Evolutionary conservation across 2,888 invertebrate species (phyloP), one percentile per base, ranked within the genome.

Genomic region (Zaprionus obscuricornis): DNA sequence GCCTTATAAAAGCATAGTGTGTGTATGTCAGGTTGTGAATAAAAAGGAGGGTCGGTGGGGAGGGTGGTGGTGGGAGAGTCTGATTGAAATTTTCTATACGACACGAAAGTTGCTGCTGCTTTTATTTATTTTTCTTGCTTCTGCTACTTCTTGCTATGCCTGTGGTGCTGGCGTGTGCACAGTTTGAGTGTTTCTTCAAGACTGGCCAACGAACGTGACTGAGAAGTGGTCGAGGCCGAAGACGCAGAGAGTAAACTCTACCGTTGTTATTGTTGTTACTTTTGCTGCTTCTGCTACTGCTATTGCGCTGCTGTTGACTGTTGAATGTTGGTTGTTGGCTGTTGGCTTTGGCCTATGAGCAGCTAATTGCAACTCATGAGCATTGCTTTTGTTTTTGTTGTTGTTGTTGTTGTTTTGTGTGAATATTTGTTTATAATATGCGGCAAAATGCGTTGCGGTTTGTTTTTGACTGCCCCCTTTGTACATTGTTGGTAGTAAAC

Each of bases 91-190:
- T 70, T 73, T 66, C 20, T 66, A 43, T 39, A 58, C 60, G 46
- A 37, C 77, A 81, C 68, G 84, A 78, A 78, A 84, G 84, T 81
- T 71, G 58, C 20, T 74, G n/a, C n/a, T n/a, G n/a, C n/a, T n/a
- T n/a, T n/a, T n/a, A n/a, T 64, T 66, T 59, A 50, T 51, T 36
- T 42, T 13, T 34, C 20, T 31, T 55, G 22, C 22, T 46, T 16
- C 37, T 68, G 29, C 37, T 65, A 36, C 34, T 47, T 22, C 45
- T 31, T 40, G 20, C 26, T 14, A 16, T 27, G 24, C 16, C 31
- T 34, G 7, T 47, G 40, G 45, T 31, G 49, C 14, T 26, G 52
- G 33, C 67, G 75, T 76, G 81, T 40, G 66, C 65, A 63, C 85
- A 66, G 83, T 69, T 75, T 69, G 83, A 81, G 74, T 43, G 79